These are phyloP conservation scores for Lasioglossum lativentre DNA, from an alignment of 2,888 invertebrate species.

Conservation along the genomic window DNA sequence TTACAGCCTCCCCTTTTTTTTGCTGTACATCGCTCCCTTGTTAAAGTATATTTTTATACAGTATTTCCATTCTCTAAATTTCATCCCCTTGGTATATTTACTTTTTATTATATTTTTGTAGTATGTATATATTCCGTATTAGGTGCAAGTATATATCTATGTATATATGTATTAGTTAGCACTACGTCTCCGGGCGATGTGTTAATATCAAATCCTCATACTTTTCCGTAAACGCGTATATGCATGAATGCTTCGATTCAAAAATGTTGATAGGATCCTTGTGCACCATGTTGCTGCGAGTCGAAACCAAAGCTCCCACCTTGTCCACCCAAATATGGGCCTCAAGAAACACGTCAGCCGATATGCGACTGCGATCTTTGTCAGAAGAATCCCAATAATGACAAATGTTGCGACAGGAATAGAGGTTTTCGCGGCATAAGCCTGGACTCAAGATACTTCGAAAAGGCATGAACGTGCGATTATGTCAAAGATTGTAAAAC, in stretches of 20 bases:
- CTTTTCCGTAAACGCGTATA: too few relatives aligned
- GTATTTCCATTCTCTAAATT: too few relatives aligned
- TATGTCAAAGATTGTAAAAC: background rate
- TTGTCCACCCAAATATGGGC: conserved; percentile 61
- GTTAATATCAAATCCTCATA: too few relatives aligned
- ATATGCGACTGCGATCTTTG: conserved; percentile 69
- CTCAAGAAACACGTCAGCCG: conserved; percentile 45
- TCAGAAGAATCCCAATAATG: conserved; percentile 34
- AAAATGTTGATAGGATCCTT: conserved; percentile 67
- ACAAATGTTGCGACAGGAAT: conserved; percentile 62
- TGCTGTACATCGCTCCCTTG: too few relatives aligned
- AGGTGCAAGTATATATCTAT: too few relatives aligned
- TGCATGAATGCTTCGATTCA: background rate
- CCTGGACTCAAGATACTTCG: conserved; percentile 45
- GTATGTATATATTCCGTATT: too few relatives aligned
- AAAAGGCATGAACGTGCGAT: conserved; percentile 40
- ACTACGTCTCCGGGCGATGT: too few relatives aligned
- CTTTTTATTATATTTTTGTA: too few relatives aligned
- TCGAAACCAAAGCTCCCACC: conserved; percentile 35
- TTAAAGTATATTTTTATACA: too few relatives aligned
- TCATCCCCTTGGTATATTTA: too few relatives aligned
- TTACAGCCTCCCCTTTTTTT: too few relatives aligned
- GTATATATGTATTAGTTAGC: too few relatives aligned
- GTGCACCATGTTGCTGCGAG: conserved; percentile 67
- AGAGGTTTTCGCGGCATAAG: conserved; percentile 32